These are phyloP conservation scores for Vanessa cardui DNA, from an alignment of 2,888 invertebrate genomes.

Conservation along the genomic window DNA sequence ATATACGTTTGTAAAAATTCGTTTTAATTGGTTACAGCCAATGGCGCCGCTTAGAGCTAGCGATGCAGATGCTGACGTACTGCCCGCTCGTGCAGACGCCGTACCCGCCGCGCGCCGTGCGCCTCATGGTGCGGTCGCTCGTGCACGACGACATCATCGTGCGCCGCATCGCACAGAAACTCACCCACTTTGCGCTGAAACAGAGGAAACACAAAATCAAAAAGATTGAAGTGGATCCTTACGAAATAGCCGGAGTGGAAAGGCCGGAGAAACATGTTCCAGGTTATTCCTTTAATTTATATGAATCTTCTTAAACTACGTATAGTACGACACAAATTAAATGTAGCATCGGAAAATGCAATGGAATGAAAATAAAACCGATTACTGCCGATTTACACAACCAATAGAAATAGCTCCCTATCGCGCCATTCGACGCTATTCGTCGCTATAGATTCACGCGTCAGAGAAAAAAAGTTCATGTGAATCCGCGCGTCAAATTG, in stretches of 20 bases:
- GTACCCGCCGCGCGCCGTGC: constrained; percentile 85
- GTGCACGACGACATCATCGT: constrained; percentile 91
- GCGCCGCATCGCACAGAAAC: constrained; percentile 86
- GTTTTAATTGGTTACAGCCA: constrained; percentile 74
- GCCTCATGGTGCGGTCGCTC: constrained; percentile 85
- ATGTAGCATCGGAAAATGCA: no score
- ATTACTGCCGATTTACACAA: no score
- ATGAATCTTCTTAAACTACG: not conserved
- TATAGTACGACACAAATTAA: no score
- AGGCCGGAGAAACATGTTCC: constrained; percentile 61
- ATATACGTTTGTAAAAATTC: not conserved
- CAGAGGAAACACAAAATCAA: constrained; percentile 87
- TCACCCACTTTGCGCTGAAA: constrained; percentile 85
- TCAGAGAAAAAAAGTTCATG: no score
- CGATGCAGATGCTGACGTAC: constrained; percentile 87
- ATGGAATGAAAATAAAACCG: no score
- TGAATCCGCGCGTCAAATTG: no score
- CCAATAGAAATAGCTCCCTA: no score
- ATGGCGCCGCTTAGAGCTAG: constrained; percentile 92
- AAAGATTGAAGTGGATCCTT: constrained; percentile 84
- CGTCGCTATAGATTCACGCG: no score
- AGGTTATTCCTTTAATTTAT: constrained; percentile 49
- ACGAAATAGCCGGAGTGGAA: constrained; percentile 62
- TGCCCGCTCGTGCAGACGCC: constrained; percentile 87
- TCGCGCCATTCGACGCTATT: no score